Base-by-base conservation (phyloP, 2,797 vertebrate genomes). In the Pangasius macronema region DNA sequence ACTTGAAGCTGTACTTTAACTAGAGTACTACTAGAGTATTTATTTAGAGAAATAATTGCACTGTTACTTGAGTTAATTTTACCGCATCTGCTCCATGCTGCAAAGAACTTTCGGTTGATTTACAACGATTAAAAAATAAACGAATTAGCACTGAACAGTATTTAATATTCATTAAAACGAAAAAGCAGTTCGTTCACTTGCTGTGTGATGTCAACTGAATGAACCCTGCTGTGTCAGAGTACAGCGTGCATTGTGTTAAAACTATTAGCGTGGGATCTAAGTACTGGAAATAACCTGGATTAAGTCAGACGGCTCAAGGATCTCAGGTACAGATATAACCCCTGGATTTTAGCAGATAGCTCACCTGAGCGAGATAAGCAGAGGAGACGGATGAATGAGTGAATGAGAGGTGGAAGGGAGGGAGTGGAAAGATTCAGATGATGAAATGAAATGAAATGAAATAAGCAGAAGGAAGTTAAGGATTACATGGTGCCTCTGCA, bases 211-310 rank as follows among this genome's bases (percentile, higher is more conserved):
- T 82, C 85, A 63, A 20, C 76, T 70, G 72, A 76, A 27, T 67
- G n/a, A 77, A 80, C 0, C 55, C 24, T 92, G 90, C 90, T 81
- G 81, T 90, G 90, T 93, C 93, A 93, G 70, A 84, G 84, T 73
- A 91, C 85, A 87, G 63, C 42, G 63, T 83, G 89, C 86, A 87
- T 76, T 88, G 89, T 90, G 82, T 89, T 93, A 91, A 94, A 88
- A 80, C 90, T 90, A 86, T 95, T 92, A 94, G 86, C 33, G 2
- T 24, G 16, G 86, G 92, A 92, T 94, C 77, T 89, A 86, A 18
- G 61, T 33, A 87, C 92, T 85, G 88, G 42, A 91, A 93, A 93
- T 93, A 94, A 89, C 88, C 79, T 2, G 87, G 92, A 89, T 79
- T 92, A 91, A 93, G 53, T 72, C 80, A 84, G 89, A 7, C 27